These are phyloP conservation scores for Grammomys surdaster DNA, from an alignment of 2,113 vertebrate genomes.

Conservation along the genomic window DNA sequence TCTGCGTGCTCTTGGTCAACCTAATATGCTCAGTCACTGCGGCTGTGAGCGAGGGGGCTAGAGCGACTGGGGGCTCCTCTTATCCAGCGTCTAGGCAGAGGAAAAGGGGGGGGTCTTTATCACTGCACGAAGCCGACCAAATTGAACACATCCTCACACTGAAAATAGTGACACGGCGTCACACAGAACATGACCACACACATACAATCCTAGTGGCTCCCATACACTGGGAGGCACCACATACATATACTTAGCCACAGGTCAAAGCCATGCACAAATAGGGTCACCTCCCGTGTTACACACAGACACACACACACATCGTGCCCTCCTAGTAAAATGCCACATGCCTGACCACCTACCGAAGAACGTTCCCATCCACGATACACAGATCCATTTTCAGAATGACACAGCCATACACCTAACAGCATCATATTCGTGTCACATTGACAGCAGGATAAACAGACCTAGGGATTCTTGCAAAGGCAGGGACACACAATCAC, in stretches of 20 bases:
- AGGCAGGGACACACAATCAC: neutral
- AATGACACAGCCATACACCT: neutral
- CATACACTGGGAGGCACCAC: conserved; percentile 35
- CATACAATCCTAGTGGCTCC: conserved; percentile 71
- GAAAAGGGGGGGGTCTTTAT: conserved; percentile 12
- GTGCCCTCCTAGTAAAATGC: neutral
- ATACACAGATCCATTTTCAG: neutral
- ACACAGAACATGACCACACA: conserved; percentile 70
- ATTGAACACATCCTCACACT: conserved; percentile 29
- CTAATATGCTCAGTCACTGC: conserved; percentile 79
- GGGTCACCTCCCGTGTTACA: neutral
- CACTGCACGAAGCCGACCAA: neutral
- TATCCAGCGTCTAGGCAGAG: neutral
- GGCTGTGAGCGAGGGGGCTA: neutral
- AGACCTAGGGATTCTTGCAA: neutral
- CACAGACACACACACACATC: neutral
- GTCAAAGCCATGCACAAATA: conserved; percentile 10
- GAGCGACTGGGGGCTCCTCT: conserved; percentile 6
- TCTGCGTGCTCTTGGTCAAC: conserved; percentile 41
- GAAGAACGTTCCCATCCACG: neutral
- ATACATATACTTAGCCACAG: neutral
- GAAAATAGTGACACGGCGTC: conserved; percentile 62
- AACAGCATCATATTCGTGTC: neutral
- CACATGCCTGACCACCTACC: neutral
- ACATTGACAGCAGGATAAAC: neutral